Evolutionary conservation across 2,113 vertebrate species (phyloP).

Genomic region (Vombatus ursinus): DNA sequence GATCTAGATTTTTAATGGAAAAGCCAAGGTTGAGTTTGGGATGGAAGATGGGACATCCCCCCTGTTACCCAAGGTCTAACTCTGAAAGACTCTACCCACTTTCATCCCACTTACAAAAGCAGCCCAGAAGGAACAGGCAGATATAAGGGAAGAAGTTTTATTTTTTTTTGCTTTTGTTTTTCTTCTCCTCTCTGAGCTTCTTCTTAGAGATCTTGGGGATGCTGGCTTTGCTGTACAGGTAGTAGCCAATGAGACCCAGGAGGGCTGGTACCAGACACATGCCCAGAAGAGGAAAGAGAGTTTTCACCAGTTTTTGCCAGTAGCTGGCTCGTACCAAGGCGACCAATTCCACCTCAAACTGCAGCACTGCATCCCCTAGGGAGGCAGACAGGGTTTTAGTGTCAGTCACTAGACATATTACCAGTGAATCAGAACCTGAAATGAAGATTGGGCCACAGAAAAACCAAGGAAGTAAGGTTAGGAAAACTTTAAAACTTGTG

Average conservation of each 20-base stretch:
- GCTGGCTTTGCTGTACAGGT: conserved; percentile 93
- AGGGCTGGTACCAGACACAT: conserved; percentile 92
- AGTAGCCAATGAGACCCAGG: conserved; percentile 92
- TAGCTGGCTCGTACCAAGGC: conserved; percentile 88
- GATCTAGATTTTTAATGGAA: not conserved
- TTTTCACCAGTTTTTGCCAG: conserved; percentile 93
- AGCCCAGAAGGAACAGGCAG: not conserved
- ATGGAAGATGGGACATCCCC: not conserved
- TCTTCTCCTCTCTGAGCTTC: conserved; percentile 95
- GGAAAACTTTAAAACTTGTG: not conserved
- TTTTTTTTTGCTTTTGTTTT: conserved; percentile 92
- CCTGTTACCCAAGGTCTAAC: not conserved
- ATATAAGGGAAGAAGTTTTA: conserved; percentile 73
- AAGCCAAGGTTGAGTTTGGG: not conserved
- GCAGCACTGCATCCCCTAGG: conserved; percentile 90
- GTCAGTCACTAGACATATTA: conserved; percentile 49
- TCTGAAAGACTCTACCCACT: not conserved
- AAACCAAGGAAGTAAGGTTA: not conserved
- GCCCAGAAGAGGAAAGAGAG: conserved; percentile 90
- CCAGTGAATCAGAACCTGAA: conserved; percentile 21
- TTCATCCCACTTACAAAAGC: conserved; percentile 2
- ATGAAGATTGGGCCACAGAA: not conserved
- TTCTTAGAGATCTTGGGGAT: conserved; percentile 90
- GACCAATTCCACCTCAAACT: conserved; percentile 96
- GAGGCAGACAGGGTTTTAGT: conserved; percentile 35